Conservation (phyloP, 2,888 invertebrate genomes). For the Cephus runcator region DNA sequence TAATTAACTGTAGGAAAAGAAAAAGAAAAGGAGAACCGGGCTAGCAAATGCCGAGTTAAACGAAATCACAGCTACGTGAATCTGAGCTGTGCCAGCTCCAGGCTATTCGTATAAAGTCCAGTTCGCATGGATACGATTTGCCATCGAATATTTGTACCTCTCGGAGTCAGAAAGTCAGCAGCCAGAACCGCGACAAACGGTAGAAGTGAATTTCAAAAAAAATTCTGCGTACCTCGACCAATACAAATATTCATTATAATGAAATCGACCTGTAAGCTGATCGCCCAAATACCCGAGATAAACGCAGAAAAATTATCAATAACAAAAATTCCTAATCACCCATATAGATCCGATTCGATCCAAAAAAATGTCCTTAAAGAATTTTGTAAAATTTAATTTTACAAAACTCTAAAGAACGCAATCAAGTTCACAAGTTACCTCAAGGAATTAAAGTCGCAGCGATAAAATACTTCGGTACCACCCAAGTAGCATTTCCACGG, state of each 20-base stretch:
- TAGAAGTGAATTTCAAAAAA: no score
- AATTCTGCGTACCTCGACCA: no score
- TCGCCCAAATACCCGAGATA: no score
- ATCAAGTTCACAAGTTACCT: background rate
- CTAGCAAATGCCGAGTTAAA: background rate
- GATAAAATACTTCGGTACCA: slow-evolving; percentile 27
- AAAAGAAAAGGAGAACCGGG: background rate
- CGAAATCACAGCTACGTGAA: background rate
- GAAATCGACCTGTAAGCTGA: no score
- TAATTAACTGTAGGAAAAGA: background rate
- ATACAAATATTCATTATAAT: no score
- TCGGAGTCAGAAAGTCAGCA: background rate
- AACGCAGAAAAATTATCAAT: no score
- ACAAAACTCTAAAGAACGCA: no score
- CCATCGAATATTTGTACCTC: background rate
- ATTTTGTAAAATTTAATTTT: no score
- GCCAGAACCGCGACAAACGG: no score
- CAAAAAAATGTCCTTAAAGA: no score
- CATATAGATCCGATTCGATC: no score
- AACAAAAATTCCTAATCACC: no score
- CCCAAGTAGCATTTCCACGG: slow-evolving; percentile 42
- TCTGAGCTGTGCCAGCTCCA: background rate
- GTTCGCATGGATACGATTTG: background rate
- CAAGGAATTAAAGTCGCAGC: slow-evolving; percentile 30
- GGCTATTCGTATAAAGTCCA: background rate